These are phyloP conservation scores for Ischnus inquisitorius DNA, from an alignment of 2,888 invertebrate genomes.

Conservation along the genomic window DNA sequence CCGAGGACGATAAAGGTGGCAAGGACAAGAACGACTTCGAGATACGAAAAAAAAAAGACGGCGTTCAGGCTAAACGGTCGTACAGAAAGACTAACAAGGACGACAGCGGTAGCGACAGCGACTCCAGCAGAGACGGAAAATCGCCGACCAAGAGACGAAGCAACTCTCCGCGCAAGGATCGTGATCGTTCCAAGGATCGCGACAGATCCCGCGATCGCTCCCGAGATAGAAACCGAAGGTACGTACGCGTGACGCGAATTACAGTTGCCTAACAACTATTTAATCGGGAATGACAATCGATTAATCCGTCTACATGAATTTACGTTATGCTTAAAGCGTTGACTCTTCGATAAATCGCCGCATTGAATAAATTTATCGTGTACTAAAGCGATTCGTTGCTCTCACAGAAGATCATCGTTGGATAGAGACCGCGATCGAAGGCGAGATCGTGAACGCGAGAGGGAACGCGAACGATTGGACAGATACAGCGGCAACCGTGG, in stretches of 20 bases:
- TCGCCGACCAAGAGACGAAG: constrained; percentile 81
- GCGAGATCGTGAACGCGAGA: constrained; percentile 81
- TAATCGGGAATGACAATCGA: constrained; percentile 16
- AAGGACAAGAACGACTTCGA: constrained; percentile 89
- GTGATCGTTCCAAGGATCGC: constrained; percentile 83
- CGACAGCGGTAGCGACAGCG: constrained; percentile 89
- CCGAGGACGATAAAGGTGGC: constrained; percentile 80
- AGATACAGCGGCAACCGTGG: constrained; percentile 82
- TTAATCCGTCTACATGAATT: constrained; percentile 48
- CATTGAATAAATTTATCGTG: background rate
- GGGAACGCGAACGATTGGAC: constrained; percentile 81
- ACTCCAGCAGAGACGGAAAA: constrained; percentile 87
- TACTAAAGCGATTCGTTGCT: constrained; percentile 9
- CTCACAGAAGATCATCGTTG: constrained; percentile 79
- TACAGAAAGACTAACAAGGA: constrained; percentile 94
- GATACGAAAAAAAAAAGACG: constrained; percentile 91
- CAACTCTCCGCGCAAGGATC: constrained; percentile 83
- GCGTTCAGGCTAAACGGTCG: constrained; percentile 95
- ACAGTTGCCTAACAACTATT: constrained; percentile 79
- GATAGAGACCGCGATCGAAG: constrained; percentile 86
- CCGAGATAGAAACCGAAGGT: constrained; percentile 83
- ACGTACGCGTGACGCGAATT: constrained; percentile 61
- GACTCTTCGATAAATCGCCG: background rate
- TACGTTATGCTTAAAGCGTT: too few species aligned
- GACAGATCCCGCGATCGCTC: constrained; percentile 85